Evolutionary conservation across 2,113 vertebrate species (phyloP).

Genomic region (Laticauda colubrina): DNA sequence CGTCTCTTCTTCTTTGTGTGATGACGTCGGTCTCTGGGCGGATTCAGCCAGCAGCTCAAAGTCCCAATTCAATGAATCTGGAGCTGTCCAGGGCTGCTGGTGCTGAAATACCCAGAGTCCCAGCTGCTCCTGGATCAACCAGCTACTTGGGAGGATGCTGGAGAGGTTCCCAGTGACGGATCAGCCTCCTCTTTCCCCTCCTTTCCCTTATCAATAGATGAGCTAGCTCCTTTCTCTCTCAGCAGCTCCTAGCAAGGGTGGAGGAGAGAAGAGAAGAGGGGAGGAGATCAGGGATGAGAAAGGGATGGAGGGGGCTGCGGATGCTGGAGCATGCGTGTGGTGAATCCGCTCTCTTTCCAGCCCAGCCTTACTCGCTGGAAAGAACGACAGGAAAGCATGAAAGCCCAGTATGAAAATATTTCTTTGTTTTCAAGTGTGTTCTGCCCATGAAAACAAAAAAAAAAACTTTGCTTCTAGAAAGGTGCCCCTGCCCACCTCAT

Average conservation of each 20-base stretch:
- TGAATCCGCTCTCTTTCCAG: not conserved
- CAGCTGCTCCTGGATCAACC: not conserved
- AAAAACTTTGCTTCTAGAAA: not conserved
- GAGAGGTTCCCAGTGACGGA: not conserved
- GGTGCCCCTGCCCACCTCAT: not conserved
- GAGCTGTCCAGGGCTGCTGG: constrained; percentile 25
- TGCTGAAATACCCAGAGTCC: constrained; percentile 33
- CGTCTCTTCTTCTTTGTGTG: not conserved
- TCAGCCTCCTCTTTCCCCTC: not conserved
- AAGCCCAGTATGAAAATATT: not conserved
- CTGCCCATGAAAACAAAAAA: not conserved
- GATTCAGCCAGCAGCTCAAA: not conserved
- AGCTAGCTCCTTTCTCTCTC: constrained; percentile 11
- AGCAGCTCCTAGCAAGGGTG: not conserved
- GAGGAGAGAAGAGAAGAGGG: constrained; percentile 29
- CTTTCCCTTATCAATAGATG: constrained; percentile 22
- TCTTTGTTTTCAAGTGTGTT: not conserved
- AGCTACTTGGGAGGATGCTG: not conserved
- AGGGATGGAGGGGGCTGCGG: constrained; percentile 9
- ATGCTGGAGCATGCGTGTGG: constrained; percentile 46
- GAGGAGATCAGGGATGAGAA: constrained; percentile 7
- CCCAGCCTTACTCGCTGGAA: not conserved
- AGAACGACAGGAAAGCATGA: not conserved
- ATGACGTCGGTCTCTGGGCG: not conserved
- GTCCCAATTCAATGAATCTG: not conserved